Base-by-base conservation (phyloP, 2,888 invertebrate genomes). In the Pammene fasciana region DNA sequence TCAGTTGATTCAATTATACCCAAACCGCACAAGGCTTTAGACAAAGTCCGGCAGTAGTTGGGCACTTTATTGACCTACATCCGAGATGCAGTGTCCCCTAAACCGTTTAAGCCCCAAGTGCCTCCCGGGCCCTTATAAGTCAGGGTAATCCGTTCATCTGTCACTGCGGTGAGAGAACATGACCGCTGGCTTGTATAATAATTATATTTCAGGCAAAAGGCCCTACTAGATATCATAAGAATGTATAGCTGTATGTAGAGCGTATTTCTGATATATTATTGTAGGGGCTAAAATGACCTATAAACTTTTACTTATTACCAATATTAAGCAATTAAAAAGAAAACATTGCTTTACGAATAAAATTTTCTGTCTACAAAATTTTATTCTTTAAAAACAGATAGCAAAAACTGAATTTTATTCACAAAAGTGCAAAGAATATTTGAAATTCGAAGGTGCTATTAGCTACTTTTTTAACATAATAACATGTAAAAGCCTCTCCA, bases 81-180 rank as follows among this genome's bases (percentile, higher is more conserved):
- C 43, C 14, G 36, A 14, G 52, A 48, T 67, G 68, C 62, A 64
- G 18, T 50, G 50, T 56, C 67, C 61, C 52, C 50, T 43, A 56
- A 64, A 62, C 41, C 50, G 36, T 46, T 57, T 64, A 64, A 68
- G 68, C 56, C 68, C 34, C 13, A 16, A 26, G 14, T 26, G 16
- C 11, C 13, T 34, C 43, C 50, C 38, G 18, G 54, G 43, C 62
- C 68, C 67, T 52, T 67, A 64, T 64, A 68, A 68, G 68, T 64
- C 68, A 43, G 56, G 43, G 34, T 64, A 64, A 68, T 56, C 68
- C 68, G 36, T 56, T 50, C 55, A 62, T 68, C 67, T 62, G 62
- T 67, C 61, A 54, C 38, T 46, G 56, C 34, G 50, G 56, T 9
- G 46, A 34, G 36, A 38, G n/a, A 34, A 67, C 59, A 67, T 36